These are phyloP conservation scores for Caerostris darwini DNA, from an alignment of 1,140 invertebrate species.

Conservation along the genomic window DNA sequence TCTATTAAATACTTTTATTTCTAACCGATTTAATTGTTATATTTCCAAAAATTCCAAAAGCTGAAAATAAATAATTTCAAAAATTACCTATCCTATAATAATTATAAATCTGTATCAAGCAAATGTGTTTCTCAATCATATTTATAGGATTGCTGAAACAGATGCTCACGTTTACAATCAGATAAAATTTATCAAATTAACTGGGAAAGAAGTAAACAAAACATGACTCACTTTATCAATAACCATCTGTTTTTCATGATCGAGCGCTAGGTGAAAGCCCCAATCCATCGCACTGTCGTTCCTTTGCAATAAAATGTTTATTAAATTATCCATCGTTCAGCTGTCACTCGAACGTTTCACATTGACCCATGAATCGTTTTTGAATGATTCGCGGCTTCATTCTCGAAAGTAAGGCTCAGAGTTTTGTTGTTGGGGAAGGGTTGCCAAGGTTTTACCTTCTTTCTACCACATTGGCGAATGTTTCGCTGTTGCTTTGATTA, in stretches of 20 bases:
- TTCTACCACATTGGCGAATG: background rate
- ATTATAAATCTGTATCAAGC: no score
- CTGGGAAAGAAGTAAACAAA: background rate
- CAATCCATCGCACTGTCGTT: conserved; percentile 53
- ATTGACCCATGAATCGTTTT: conserved; percentile 20
- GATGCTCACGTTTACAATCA: background rate
- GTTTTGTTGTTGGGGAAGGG: conserved; percentile 54
- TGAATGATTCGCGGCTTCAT: conserved; percentile 58
- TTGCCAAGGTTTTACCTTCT: background rate
- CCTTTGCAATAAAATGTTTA: conserved; percentile 59
- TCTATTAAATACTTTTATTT: no score
- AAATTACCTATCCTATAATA: no score
- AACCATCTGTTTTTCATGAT: conserved; percentile 53
- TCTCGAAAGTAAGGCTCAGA: background rate
- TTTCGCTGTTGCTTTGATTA: background rate
- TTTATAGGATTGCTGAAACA: background rate
- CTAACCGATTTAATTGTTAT: no score
- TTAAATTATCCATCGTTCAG: conserved; percentile 49
- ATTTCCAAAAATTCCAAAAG: no score
- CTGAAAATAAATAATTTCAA: no score
- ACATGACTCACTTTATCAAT: conserved; percentile 57
- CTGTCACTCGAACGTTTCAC: background rate
- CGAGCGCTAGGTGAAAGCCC: conserved; percentile 47
- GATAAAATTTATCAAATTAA: conserved; percentile 34
- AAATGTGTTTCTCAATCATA: no score